Evolutionary conservation across 2,888 invertebrate species (phyloP).

Genomic region (Plagodis pulveraria): DNA sequence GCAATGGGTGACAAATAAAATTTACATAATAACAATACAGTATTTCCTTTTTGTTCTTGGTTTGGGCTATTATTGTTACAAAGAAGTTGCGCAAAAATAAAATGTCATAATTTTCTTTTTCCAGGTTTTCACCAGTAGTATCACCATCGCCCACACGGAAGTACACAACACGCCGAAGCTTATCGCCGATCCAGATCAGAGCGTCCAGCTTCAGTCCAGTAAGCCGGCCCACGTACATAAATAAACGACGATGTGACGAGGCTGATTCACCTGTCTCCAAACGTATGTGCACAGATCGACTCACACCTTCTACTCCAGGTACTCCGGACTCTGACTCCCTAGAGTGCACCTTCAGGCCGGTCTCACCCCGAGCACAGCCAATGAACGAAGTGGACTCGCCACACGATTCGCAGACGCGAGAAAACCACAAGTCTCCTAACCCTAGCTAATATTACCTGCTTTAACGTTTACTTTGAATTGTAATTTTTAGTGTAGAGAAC

Average conservation of each 20-base stretch:
- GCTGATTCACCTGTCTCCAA: constrained; percentile 80
- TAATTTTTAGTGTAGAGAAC: constrained; percentile 30
- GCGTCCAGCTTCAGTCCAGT: constrained; percentile 90
- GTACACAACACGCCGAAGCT: constrained; percentile 92
- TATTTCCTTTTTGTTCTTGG: too few species aligned
- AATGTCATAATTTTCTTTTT: constrained; percentile 9
- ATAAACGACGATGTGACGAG: constrained; percentile 87
- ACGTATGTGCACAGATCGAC: constrained; percentile 69
- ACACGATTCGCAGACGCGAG: constrained; percentile 48
- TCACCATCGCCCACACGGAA: constrained; percentile 95
- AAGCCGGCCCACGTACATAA: constrained; percentile 78
- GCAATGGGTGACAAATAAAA: too few species aligned
- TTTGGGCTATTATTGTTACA: too few species aligned
- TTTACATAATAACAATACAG: too few species aligned
- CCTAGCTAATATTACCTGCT: constrained; percentile 71
- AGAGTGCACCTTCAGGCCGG: constrained; percentile 80
- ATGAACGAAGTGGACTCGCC: constrained; percentile 57
- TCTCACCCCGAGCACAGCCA: constrained; percentile 71
- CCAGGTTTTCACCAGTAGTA: constrained; percentile 84
- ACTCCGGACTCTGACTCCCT: constrained; percentile 78
- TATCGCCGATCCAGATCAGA: constrained; percentile 94
- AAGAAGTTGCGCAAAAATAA: too few species aligned
- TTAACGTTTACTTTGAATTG: constrained; percentile 40
- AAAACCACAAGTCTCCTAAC: constrained; percentile 67
- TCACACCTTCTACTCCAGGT: constrained; percentile 71